These are phyloP conservation scores for Decapterus maruadsi DNA, from an alignment of 2,797 vertebrate species.

Conservation along the genomic window DNA sequence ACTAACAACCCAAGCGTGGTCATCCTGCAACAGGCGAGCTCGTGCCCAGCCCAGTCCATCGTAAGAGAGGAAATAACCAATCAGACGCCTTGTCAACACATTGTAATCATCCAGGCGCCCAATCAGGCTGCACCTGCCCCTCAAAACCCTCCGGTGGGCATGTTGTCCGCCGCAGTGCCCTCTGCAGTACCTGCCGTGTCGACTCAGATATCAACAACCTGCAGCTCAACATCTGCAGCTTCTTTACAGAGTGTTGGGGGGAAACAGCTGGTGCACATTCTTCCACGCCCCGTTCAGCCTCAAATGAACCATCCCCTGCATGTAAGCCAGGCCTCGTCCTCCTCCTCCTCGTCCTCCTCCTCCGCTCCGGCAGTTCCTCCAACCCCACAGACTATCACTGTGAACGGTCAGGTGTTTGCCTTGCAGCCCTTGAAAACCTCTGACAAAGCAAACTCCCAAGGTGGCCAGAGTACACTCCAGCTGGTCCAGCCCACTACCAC, in stretches of 20 bases:
- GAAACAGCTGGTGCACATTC: conserved; percentile 97
- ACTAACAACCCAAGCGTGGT: conserved; percentile 94
- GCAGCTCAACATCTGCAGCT: conserved; percentile 81
- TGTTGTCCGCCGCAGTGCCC: conserved; percentile 86
- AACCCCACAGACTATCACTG: conserved; percentile 95
- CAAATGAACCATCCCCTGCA: conserved; percentile 81
- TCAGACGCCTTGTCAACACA: conserved; percentile 94
- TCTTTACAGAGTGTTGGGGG: conserved; percentile 91
- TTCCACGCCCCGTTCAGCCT: conserved; percentile 89
- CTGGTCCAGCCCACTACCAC: conserved; percentile 95
- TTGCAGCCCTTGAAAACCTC: conserved; percentile 94
- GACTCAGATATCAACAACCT: conserved; percentile 82
- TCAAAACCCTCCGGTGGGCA: conserved; percentile 87
- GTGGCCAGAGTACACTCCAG: conserved; percentile 89
- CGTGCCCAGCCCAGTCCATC: conserved; percentile 87
- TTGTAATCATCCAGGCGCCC: conserved; percentile 97
- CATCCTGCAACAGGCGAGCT: conserved; percentile 93
- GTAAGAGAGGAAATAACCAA: conserved; percentile 91
- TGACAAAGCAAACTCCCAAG: conserved; percentile 88
- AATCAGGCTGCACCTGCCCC: conserved; percentile 89
- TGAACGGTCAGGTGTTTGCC: conserved; percentile 97
- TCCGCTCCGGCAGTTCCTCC: conserved; percentile 82
- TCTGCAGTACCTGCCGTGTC: conserved; percentile 83
- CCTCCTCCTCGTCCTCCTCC: conserved; percentile 65
- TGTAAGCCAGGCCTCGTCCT: conserved; percentile 68